A percentile compares a stretch with the other conserved stretches of the same genome.
phyloP scores from a whole-genome alignment of 1,140 invertebrate species.

The Dreissena rostriformis region DNA sequence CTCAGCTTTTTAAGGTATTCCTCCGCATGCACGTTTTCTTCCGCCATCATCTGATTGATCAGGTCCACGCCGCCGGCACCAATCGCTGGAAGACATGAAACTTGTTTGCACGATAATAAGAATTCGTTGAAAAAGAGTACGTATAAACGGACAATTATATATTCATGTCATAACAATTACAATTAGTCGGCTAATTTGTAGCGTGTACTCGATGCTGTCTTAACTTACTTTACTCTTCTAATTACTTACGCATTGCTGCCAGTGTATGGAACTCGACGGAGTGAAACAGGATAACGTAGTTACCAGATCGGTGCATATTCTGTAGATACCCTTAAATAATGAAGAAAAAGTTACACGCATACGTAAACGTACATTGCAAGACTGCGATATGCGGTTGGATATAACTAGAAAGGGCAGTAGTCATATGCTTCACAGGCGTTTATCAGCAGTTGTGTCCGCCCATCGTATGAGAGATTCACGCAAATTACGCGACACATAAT shows the following conservation, averaged over 20 bases:
- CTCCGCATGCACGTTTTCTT: slow-evolving; percentile 35
- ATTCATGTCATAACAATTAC: too few relatives aligned
- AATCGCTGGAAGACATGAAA: slow-evolving; percentile 36
- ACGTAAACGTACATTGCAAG: not conserved
- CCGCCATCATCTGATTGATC: slow-evolving; percentile 28
- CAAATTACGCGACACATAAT: too few relatives aligned
- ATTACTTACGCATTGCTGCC: slow-evolving; percentile 37
- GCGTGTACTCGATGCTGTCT: too few relatives aligned
- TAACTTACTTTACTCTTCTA: too few relatives aligned
- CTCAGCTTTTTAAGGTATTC: slow-evolving; percentile 20
- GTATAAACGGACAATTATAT: too few relatives aligned
- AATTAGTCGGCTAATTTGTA: too few relatives aligned
- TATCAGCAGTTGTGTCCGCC: too few relatives aligned
- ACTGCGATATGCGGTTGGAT: not conserved
- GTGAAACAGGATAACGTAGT: slow-evolving; percentile 41
- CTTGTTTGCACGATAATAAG: too few relatives aligned
- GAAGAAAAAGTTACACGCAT: not conserved
- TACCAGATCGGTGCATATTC: slow-evolving; percentile 18
- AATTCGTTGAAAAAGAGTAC: too few relatives aligned
- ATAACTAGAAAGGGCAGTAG: too few relatives aligned
- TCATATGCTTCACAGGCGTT: too few relatives aligned
- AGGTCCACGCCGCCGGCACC: slow-evolving; percentile 12
- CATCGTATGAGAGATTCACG: too few relatives aligned
- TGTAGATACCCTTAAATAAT: slow-evolving; percentile 38
- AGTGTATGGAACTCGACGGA: slow-evolving; percentile 41